Conservation (phyloP, 2,113 vertebrate genomes). For the Tyto alba region DNA sequence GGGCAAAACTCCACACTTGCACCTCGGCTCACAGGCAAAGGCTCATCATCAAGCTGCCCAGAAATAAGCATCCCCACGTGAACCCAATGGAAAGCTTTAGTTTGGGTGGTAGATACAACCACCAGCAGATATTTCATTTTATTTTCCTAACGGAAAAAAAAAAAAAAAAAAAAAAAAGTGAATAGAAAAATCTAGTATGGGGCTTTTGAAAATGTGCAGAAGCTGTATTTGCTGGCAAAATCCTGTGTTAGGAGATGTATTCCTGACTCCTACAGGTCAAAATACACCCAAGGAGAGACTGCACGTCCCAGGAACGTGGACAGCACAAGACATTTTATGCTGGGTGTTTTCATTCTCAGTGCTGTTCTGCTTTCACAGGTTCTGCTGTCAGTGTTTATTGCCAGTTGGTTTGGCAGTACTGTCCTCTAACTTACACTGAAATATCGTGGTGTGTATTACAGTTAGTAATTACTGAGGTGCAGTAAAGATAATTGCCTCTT, state of each 20-base stretch:
- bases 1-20: rapidly evolving
- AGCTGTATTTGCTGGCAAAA: neutral
- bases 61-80: neutral
- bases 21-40: neutral
- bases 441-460: neutral
- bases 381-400: neutral
- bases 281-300: neutral
- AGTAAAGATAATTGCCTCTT: slow-evolving; percentile 39
- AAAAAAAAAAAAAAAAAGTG: neutral
- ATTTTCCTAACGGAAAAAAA: neutral
- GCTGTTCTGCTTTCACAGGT: neutral
- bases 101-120: neutral
- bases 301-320: neutral
- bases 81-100: neutral
- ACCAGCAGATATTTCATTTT: neutral
- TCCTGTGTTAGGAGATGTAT: neutral
- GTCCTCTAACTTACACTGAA: neutral
- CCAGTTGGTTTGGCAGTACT: neutral
- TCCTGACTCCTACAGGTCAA: neutral
- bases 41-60: neutral
- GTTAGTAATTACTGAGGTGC: slow-evolving; percentile 26
- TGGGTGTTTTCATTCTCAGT: neutral
- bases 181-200: neutral
- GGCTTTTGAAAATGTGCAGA: neutral
- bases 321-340: no score